A percentile compares a stretch with the other conserved stretches of the same genome.
phyloP scores from a whole-genome alignment of 2,888 invertebrate genomes.

The Pammene fasciana region DNA sequence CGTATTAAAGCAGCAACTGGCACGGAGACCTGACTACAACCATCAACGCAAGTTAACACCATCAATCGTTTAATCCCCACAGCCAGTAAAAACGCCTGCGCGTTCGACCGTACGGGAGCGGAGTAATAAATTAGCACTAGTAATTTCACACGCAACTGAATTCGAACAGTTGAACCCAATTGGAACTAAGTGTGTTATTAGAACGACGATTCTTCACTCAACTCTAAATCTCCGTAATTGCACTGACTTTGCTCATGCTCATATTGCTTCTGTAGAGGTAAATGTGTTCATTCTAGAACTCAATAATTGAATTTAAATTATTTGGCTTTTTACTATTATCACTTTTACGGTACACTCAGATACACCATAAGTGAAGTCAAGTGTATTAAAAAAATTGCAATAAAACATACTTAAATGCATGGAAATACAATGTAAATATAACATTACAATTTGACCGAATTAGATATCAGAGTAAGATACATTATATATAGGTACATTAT shows the following conservation, averaged over 20 bases:
- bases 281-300: neutral
- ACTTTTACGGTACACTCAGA: too few relatives aligned
- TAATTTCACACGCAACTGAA: constrained; percentile 41
- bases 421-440: too few relatives aligned
- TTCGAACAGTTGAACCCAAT: constrained; percentile 32
- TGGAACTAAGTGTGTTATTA: constrained; percentile 35
- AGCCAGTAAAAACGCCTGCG: constrained; percentile 10
- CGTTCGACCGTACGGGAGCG: constrained; percentile 12
- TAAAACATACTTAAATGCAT: too few relatives aligned
- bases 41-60: constrained; percentile 15
- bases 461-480: too few relatives aligned
- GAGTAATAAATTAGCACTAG: constrained; percentile 36
- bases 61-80: constrained; percentile 12
- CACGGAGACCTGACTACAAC: neutral
- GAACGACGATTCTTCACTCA: constrained; percentile 5
- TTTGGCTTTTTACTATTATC: too few relatives aligned
- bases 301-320: too few relatives aligned
- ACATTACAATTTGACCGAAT: too few relatives aligned
- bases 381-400: too few relatives aligned
- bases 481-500: too few relatives aligned
- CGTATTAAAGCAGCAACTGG: neutral
- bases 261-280: neutral
- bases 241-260: neutral
- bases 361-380: too few relatives aligned
- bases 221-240: constrained; percentile 2